phyloP scores from a whole-genome alignment of 2,113 vertebrate genomes.

The Muscicapa adusta region DNA sequence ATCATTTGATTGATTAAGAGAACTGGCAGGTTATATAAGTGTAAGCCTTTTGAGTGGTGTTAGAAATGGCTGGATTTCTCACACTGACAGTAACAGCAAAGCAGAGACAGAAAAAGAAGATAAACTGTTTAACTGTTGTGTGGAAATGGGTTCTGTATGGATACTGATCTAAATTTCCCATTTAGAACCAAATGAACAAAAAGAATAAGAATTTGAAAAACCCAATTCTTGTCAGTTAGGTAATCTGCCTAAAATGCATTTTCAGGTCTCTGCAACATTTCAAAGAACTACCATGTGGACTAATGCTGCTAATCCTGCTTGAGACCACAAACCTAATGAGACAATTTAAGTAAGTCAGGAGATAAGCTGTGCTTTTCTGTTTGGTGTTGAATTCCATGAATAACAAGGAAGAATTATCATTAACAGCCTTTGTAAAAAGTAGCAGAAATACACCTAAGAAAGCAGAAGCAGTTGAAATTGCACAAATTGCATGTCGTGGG shows the following conservation, averaged over 20 bases:
- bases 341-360: constrained; percentile 5
- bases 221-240: background rate
- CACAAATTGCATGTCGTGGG: background rate
- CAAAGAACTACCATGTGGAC: background rate
- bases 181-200: background rate
- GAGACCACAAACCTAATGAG: constrained; percentile 1
- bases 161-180: background rate
- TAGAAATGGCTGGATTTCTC: background rate
- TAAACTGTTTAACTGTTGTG: background rate
- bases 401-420: constrained; percentile 13
- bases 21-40: background rate
- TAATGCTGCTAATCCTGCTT: constrained; percentile 34
- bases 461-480: background rate
- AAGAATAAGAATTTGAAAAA: background rate
- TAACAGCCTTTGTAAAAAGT: background rate
- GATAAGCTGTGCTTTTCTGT: background rate
- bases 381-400: constrained; percentile 11
- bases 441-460: background rate
- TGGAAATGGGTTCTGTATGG: background rate
- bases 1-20: background rate
- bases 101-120: background rate
- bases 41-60: background rate
- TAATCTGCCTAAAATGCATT: background rate
- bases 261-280: background rate
- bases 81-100: background rate